A percentile compares a stretch with the other conserved stretches of the same genome.
Conservation (phyloP, 2,797 vertebrate genomes). For the Amazona ochrocephala region DNA sequence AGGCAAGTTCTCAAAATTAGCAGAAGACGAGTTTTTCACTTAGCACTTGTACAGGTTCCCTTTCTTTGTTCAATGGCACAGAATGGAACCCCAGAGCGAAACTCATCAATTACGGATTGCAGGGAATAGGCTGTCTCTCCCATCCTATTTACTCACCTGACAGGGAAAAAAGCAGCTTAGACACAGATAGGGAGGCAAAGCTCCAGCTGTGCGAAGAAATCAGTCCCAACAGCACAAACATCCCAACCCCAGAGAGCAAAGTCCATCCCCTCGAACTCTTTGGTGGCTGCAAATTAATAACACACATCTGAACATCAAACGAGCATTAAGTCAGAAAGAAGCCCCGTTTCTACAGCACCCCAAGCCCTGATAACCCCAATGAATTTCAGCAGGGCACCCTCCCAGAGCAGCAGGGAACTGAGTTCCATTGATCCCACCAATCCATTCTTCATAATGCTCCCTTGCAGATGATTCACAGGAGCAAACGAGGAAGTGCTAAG, state of each 20-base stretch:
- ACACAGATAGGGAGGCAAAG: background rate
- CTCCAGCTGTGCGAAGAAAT: background rate
- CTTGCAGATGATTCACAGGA: background rate
- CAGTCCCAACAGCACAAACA: background rate
- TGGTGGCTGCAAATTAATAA: background rate
- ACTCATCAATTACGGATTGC: background rate
- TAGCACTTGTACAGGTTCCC: background rate
- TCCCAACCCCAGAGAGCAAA: background rate
- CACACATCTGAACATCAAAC: background rate
- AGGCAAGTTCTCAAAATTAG: conserved; percentile 21
- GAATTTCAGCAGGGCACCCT: background rate
- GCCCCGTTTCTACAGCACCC: background rate
- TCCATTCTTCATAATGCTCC: background rate
- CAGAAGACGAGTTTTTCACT: background rate
- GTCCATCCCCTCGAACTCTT: background rate
- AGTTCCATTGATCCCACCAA: background rate
- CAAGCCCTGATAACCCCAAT: background rate
- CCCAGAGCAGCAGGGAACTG: background rate
- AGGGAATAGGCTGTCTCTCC: background rate
- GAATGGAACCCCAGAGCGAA: background rate
- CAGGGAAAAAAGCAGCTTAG: background rate
- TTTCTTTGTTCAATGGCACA: background rate
- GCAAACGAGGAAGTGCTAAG: background rate
- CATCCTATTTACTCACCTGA: background rate
- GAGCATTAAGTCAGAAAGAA: background rate